phyloP scores from a whole-genome alignment of 37 sponge, comb jelly and placozoan species.

The Theonella swinhoei region DNA sequence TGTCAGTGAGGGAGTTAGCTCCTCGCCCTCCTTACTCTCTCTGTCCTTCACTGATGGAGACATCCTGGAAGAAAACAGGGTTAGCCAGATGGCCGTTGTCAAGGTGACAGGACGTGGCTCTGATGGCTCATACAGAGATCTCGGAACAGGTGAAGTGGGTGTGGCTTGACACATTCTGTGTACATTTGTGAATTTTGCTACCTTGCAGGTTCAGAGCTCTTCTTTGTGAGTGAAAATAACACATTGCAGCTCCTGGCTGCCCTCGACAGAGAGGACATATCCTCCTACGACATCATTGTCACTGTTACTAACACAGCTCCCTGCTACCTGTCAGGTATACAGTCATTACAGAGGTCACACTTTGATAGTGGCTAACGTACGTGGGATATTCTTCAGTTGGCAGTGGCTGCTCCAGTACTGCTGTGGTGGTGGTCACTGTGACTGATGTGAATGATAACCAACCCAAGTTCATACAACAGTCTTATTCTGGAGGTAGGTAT shows the following conservation, averaged over 20 bases:
- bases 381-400: not conserved
- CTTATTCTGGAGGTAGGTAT: conserved; percentile 41
- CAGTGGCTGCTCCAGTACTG: not conserved
- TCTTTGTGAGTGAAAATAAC: not conserved
- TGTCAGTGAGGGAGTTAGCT: not conserved
- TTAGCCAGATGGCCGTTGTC: conserved; percentile 3
- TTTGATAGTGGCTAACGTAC: too few relatives aligned
- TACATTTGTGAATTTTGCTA: too few relatives aligned
- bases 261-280: not conserved
- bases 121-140: too few relatives aligned
- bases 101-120: not conserved
- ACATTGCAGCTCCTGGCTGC: not conserved
- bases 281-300: not conserved
- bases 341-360: too few relatives aligned
- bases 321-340: not conserved
- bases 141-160: too few relatives aligned
- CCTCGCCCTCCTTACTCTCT: not conserved
- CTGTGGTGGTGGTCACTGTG: conserved; percentile 12
- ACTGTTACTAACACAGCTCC: not conserved
- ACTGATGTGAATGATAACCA: conserved; percentile 59
- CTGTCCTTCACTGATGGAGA: conserved; percentile 26
- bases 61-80: not conserved
- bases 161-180: too few relatives aligned
- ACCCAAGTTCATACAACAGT: conserved; percentile 8
- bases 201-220: not conserved